phyloP scores from a whole-genome alignment of 1,140 invertebrate species.

The Musca domestica region DNA sequence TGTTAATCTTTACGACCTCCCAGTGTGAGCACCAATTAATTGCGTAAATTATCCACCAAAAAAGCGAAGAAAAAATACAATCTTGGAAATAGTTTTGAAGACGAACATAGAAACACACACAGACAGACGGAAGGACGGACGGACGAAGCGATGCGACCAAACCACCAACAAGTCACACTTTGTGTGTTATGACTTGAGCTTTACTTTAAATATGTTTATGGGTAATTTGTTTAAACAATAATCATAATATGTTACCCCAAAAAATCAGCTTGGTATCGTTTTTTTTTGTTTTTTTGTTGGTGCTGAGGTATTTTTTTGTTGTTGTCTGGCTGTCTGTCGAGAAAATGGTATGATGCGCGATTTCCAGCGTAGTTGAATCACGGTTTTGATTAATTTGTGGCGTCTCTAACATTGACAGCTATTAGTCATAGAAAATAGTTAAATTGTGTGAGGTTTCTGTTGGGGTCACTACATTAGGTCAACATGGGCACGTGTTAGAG shows the following conservation, averaged over 20 bases:
- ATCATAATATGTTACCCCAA: background rate
- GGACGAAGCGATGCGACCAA: no score
- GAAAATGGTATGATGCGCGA: no score
- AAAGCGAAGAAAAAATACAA: background rate
- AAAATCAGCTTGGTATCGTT: background rate
- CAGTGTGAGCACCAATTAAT: constrained; percentile 22
- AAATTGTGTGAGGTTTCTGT: no score
- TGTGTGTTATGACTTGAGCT: background rate
- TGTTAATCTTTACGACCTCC: constrained; percentile 23
- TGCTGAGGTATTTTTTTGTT: no score
- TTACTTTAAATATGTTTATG: constrained; percentile 10
- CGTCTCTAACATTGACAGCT: constrained; percentile 17
- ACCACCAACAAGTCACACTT: constrained; percentile 13
- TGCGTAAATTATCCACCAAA: constrained; percentile 14
- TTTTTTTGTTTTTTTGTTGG: background rate
- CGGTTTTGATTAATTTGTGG: constrained; percentile 10
- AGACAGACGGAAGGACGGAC: no score
- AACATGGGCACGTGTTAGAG: no score
- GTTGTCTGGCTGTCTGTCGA: no score
- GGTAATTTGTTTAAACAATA: constrained; percentile 14
- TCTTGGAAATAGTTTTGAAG: no score
- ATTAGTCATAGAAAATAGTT: constrained; percentile 18
- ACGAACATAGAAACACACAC: no score
- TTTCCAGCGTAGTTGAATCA: background rate
- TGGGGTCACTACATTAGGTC: no score